Conservation (phyloP, 2,888 invertebrate genomes). For the Drosophila lutescens region DNA sequence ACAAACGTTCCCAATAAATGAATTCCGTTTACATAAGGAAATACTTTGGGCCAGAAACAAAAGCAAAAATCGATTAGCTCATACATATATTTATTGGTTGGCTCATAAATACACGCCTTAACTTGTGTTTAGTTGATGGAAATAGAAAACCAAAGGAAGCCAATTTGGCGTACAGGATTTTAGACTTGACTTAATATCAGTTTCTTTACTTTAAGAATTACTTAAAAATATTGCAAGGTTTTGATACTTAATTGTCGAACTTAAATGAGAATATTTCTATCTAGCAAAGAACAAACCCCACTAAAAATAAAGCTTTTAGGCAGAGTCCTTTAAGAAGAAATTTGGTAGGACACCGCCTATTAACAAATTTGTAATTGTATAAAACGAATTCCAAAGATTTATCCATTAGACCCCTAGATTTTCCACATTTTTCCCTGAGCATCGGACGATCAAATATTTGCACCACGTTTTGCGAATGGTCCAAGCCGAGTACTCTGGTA, state of each 20-base stretch:
- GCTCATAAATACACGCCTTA: slow-evolving; percentile 1
- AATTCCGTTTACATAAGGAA: slow-evolving; percentile 55
- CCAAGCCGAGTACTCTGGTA: slow-evolving; percentile 32
- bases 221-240: too few species aligned
- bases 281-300: too few species aligned
- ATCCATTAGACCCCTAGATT: not conserved
- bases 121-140: not conserved
- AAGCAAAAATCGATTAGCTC: slow-evolving; percentile 42
- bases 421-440: not conserved
- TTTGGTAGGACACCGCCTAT: too few species aligned
- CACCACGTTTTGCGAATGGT: slow-evolving; percentile 20
- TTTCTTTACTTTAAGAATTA: too few species aligned
- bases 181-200: not conserved
- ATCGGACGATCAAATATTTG: slow-evolving; percentile 23
- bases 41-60: slow-evolving; percentile 39
- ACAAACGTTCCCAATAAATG: slow-evolving; percentile 53
- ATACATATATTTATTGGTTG: slow-evolving; percentile 17
- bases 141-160: not conserved
- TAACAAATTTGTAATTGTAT: too few species aligned
- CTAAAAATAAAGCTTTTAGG: too few species aligned
- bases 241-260: too few species aligned
- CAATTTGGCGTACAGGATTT: not conserved
- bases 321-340: too few species aligned
- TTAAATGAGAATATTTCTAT: too few species aligned
- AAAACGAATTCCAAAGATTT: not conserved